These are phyloP conservation scores for Phocides pigmalion DNA, from an alignment of 1,140 invertebrate genomes.

Conservation along the genomic window DNA sequence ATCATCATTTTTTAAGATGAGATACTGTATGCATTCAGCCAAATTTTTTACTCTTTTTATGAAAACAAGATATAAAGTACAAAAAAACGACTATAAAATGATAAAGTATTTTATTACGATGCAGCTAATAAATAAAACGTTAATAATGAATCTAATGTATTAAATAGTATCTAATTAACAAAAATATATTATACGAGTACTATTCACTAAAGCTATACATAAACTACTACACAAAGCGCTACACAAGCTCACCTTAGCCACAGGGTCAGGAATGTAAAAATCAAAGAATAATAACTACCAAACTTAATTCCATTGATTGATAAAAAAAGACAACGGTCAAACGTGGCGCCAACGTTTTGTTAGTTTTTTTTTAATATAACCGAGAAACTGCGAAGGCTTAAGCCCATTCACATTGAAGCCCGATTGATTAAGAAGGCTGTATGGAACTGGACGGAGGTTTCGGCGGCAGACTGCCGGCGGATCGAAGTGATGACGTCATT, in stretches of 20 bases:
- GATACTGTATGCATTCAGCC: no score
- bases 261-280: slow-evolving; percentile 5
- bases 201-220: background rate
- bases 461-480: slow-evolving; percentile 57
- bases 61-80: no score
- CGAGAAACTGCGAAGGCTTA: background rate
- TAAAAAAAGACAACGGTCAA: slow-evolving; percentile 21
- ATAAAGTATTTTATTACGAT: no score
- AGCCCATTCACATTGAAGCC: slow-evolving; percentile 20
- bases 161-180: background rate
- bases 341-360: background rate
- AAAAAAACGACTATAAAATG: no score
- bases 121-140: no score
- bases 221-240: background rate
- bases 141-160: background rate
- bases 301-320: slow-evolving; percentile 5
- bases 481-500: slow-evolving; percentile 55
- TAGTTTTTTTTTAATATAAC: background rate
- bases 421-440: slow-evolving; percentile 48
- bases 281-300: background rate
- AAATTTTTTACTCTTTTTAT: no score
- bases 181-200: background rate
- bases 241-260: slow-evolving; percentile 21
- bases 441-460: slow-evolving; percentile 46
- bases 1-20: no score